phyloP scores from a whole-genome alignment of 1,140 invertebrate species.

The Gryon sp. region DNA sequence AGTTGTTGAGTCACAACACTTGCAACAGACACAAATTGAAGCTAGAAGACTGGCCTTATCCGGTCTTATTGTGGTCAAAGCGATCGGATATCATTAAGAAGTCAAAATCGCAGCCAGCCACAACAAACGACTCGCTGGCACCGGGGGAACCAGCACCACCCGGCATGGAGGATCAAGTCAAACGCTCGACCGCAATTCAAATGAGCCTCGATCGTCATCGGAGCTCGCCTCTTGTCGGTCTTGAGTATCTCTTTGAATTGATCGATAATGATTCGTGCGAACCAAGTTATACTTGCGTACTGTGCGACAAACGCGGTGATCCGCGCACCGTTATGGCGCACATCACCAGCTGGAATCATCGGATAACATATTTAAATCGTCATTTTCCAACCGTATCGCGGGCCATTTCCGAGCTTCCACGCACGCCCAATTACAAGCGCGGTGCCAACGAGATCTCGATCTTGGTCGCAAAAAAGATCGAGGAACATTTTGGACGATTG shows the following conservation, averaged over 20 bases:
- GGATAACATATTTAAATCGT: slow-evolving; percentile 81
- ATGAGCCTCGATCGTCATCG: slow-evolving; percentile 79
- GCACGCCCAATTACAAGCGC: slow-evolving; percentile 79
- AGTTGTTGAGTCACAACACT: slow-evolving; percentile 75
- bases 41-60: slow-evolving; percentile 78
- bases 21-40: slow-evolving; percentile 78
- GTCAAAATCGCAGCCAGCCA: slow-evolving; percentile 40
- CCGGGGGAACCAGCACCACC: slow-evolving; percentile 86
- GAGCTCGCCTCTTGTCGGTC: slow-evolving; percentile 81
- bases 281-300: slow-evolving; percentile 85
- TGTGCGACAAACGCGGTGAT: slow-evolving; percentile 88
- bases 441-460: slow-evolving; percentile 80
- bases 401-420: slow-evolving; percentile 76
- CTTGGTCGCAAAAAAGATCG: slow-evolving; percentile 82
- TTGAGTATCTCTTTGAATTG: slow-evolving; percentile 87
- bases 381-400: slow-evolving; percentile 80
- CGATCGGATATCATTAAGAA: slow-evolving; percentile 70
- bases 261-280: slow-evolving; percentile 83
- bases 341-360: slow-evolving; percentile 86
- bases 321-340: slow-evolving; percentile 87
- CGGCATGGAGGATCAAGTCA: slow-evolving; percentile 84
- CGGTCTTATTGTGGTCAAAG: slow-evolving; percentile 76
- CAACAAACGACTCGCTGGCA: slow-evolving; percentile 72
- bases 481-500: slow-evolving; percentile 82
- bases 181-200: slow-evolving; percentile 80